Percentiles rank a stretch among this genome's conserved stretches.
Conservation (phyloP, 2,797 vertebrate species). For the Betta splendens region DNA sequence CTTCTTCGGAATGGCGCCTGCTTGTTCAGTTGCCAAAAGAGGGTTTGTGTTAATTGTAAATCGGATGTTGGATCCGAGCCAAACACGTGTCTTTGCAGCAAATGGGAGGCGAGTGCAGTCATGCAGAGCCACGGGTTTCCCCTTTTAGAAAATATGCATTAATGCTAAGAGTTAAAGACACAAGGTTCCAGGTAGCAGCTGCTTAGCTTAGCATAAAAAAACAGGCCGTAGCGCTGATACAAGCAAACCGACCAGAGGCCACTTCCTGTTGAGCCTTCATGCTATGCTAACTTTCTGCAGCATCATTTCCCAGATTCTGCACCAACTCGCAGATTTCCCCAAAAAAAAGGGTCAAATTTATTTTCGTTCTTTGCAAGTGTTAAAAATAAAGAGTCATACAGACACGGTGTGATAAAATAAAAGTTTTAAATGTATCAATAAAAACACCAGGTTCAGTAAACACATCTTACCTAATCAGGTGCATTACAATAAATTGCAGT, state of each 20-base stretch:
- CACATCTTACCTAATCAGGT: slow-evolving; percentile 77
- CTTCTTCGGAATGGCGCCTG: no score
- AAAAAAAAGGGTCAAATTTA: slow-evolving; percentile 2
- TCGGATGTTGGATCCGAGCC: no score
- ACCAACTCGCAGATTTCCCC: not conserved
- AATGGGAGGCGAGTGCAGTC: not conserved
- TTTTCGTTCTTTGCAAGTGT: not conserved
- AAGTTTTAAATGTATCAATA: slow-evolving; percentile 81
- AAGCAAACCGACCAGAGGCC: no score
- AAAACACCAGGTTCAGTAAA: slow-evolving; percentile 80
- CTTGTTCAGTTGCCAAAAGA: no score
- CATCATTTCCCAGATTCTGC: no score
- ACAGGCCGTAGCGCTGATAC: not conserved
- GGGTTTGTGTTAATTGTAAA: no score
- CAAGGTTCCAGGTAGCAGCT: not conserved
- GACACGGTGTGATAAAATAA: slow-evolving; percentile 81
- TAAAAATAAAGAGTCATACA: slow-evolving; percentile 62
- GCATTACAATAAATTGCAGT: slow-evolving; percentile 76
- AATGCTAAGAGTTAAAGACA: not conserved
- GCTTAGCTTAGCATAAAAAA: not conserved
- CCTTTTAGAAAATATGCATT: slow-evolving; percentile 1
- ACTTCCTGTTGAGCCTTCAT: not conserved
- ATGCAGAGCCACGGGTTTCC: not conserved
- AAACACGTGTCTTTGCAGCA: not conserved
- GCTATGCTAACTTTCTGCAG: not conserved